Evolutionary conservation across 2,888 invertebrate species (phyloP).

Genomic region (Pseudoips prasinana): DNA sequence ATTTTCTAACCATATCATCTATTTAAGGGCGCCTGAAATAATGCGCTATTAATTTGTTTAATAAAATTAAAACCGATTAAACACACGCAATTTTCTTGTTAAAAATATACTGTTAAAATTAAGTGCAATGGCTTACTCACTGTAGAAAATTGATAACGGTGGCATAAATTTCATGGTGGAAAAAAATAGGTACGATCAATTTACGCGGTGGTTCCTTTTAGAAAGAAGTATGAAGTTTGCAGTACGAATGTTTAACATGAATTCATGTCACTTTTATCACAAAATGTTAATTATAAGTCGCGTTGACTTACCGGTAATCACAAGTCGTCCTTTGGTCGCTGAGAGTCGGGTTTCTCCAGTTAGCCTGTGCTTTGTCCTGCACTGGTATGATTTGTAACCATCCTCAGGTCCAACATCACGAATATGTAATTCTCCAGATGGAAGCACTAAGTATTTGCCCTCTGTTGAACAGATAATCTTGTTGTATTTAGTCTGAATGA

Average conservation of each 20-base stretch:
- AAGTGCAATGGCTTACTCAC: constrained; percentile 9
- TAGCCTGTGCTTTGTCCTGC: constrained; percentile 95
- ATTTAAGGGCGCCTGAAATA: too few species aligned
- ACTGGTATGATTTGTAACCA: constrained; percentile 96
- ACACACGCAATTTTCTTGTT: too few species aligned
- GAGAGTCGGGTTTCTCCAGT: constrained; percentile 96
- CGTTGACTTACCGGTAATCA: constrained; percentile 93
- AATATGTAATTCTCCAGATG: constrained; percentile 97
- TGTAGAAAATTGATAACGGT: constrained; percentile 15
- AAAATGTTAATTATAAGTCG: constrained; percentile 5
- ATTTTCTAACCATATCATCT: too few species aligned
- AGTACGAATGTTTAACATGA: constrained; percentile 26
- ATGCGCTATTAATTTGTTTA: too few species aligned
- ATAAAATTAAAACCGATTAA: too few species aligned
- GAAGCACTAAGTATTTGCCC: constrained; percentile 96
- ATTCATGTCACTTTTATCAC: constrained; percentile 27
- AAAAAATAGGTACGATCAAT: neutral
- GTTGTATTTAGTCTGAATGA: constrained; percentile 16
- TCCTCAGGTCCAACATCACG: constrained; percentile 97
- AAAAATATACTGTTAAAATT: too few species aligned
- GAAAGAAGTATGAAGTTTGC: too few species aligned
- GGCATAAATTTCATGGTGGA: constrained; percentile 39
- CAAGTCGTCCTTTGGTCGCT: constrained; percentile 95
- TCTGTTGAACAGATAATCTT: constrained; percentile 79
- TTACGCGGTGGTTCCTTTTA: too few species aligned